Evolutionary conservation across 2,888 invertebrate genomes (phyloP).

Genomic region (Ernsta delagoae): DNA sequence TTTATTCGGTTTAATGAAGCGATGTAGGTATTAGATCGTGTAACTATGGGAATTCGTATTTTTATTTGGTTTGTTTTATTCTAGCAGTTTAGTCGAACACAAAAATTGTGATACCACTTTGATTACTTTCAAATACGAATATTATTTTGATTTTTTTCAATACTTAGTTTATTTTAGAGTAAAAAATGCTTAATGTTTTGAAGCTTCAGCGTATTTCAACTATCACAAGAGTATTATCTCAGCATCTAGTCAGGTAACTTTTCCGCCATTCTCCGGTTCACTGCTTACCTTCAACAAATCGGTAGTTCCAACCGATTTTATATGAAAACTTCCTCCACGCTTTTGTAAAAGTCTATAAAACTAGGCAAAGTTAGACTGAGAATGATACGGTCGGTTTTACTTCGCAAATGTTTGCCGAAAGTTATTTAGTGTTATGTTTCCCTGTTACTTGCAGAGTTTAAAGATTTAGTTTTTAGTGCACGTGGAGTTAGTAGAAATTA

Average conservation of each 20-base stretch:
- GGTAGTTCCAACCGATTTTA: conserved; percentile 29
- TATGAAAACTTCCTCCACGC: conserved; percentile 21
- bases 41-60: not conserved
- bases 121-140: no score
- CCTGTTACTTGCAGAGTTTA: not conserved
- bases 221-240: not conserved
- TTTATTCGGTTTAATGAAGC: not conserved
- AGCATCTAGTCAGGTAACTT: not conserved
- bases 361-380: not conserved
- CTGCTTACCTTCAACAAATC: conserved; percentile 10
- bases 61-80: not conserved
- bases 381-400: conserved; percentile 13
- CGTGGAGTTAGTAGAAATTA: no score
- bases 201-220: not conserved
- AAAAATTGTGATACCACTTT: no score
- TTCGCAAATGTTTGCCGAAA: conserved; percentile 2
- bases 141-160: no score
- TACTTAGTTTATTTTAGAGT: no score
- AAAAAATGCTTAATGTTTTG: no score
- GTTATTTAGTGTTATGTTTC: not conserved
- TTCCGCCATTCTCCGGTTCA: conserved; percentile 1
- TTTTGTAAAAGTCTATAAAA: conserved; percentile 20
- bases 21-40: not conserved
- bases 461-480: not conserved
- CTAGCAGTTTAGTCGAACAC: no score